These are phyloP conservation scores for Drosophila pectinifera DNA, from an alignment of 1,140 invertebrate genomes.

Conservation along the genomic window DNA sequence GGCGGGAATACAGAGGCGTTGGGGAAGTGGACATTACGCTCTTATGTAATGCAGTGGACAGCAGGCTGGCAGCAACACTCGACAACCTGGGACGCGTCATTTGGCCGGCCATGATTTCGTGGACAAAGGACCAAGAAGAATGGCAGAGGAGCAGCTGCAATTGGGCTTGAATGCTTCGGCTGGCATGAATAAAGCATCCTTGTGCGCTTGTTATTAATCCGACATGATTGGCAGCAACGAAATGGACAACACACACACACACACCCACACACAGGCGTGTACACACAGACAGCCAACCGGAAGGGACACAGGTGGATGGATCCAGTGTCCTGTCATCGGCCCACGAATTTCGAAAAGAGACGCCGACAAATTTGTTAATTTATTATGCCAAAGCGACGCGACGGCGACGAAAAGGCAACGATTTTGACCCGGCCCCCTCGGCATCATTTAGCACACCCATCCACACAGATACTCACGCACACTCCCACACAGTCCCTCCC, in stretches of 20 bases:
- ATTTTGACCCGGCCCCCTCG: conserved; percentile 49
- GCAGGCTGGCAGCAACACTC: conserved; percentile 45
- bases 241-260: conserved; percentile 62
- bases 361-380: conserved; percentile 82
- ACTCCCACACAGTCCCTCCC: neutral
- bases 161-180: conserved; percentile 70
- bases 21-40: conserved; percentile 13
- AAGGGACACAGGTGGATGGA: conserved; percentile 72
- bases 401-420: conserved; percentile 37
- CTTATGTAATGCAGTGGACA: conserved; percentile 74
- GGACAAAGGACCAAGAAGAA: conserved; percentile 32
- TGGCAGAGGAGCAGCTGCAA: conserved; percentile 64
- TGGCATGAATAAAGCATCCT: conserved; percentile 74
- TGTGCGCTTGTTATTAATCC: conserved; percentile 74
- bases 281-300: conserved; percentile 10
- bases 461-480: conserved; percentile 1
- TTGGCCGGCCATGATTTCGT: conserved; percentile 57
- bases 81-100: conserved; percentile 75
- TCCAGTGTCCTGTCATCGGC: conserved; percentile 68
- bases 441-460: conserved; percentile 62
- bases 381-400: conserved; percentile 71
- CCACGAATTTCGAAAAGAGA: conserved; percentile 68
- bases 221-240: conserved; percentile 79
- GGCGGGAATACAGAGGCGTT: neutral
- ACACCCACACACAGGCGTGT: neutral